Evolutionary conservation across 1,140 invertebrate species (phyloP).

Genomic region (Acromyrmex charruanus): DNA sequence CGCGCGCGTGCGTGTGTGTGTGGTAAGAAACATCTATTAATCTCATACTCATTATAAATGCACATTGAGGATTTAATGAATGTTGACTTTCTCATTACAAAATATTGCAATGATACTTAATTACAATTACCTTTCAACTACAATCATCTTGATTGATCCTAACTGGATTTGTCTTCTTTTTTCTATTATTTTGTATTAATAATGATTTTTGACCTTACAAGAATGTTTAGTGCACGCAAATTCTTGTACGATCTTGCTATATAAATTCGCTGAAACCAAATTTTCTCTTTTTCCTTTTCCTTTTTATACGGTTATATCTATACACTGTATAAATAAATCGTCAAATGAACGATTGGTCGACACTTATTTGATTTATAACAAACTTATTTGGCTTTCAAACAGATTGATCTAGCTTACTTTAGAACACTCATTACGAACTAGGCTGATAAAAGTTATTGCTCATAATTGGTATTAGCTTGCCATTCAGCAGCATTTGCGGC

Average conservation of each 20-base stretch:
- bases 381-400: conserved; percentile 7
- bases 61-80: not conserved
- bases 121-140: not conserved
- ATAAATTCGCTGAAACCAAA: conserved; percentile 39
- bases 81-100: not conserved
- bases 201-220: not conserved
- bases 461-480: conserved; percentile 73
- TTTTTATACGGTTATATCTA: not conserved
- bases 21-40: not conserved
- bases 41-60: not conserved
- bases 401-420: not conserved
- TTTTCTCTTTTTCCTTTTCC: not conserved
- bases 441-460: conserved; percentile 63
- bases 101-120: not conserved
- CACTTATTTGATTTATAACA: conserved; percentile 34
- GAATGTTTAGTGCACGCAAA: not conserved
- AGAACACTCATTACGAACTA: conserved; percentile 54
- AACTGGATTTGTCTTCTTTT: not conserved
- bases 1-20: too few species aligned
- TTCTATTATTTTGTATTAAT: not conserved
- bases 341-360: conserved; percentile 25
- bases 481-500: conserved; percentile 85
- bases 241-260: not conserved
- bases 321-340: conserved; percentile 32
- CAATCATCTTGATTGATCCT: not conserved